Evolutionary conservation across 2,113 vertebrate species (phyloP).

Genomic region (Vulpes lagopus): DNA sequence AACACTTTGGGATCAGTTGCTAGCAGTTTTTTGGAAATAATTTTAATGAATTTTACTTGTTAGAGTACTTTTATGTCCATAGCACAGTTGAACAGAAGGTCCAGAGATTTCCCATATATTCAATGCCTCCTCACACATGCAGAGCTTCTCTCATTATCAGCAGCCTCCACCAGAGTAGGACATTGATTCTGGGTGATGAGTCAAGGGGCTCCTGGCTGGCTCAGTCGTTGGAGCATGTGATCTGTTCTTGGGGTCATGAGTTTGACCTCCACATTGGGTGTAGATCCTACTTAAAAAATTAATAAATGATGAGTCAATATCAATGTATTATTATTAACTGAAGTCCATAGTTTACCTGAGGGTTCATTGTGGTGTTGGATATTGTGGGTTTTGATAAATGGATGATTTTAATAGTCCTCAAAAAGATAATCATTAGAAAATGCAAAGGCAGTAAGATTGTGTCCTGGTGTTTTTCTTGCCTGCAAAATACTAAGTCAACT

Average conservation of each 20-base stretch:
- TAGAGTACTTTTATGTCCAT: background rate
- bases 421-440: background rate
- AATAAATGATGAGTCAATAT: background rate
- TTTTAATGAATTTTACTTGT: background rate
- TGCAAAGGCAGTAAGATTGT: background rate
- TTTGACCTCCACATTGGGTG: background rate
- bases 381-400: background rate
- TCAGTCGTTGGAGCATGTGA: background rate
- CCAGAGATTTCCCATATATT: background rate
- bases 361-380: background rate
- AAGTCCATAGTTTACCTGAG: background rate
- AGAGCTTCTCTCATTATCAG: background rate
- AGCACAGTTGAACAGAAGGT: background rate
- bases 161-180: background rate
- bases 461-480: conserved; percentile 20
- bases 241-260: background rate
- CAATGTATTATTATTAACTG: background rate
- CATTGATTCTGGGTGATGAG: background rate
- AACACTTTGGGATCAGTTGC: background rate
- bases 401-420: background rate
- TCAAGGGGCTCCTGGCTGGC: background rate
- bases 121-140: background rate
- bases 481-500: conserved; percentile 80
- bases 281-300: background rate
- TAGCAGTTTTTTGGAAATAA: background rate